Evolutionary conservation across 30 jellyfish, hydroid and myxozoan species (phyloP).

Genomic region (Aurelia aurita): DNA sequence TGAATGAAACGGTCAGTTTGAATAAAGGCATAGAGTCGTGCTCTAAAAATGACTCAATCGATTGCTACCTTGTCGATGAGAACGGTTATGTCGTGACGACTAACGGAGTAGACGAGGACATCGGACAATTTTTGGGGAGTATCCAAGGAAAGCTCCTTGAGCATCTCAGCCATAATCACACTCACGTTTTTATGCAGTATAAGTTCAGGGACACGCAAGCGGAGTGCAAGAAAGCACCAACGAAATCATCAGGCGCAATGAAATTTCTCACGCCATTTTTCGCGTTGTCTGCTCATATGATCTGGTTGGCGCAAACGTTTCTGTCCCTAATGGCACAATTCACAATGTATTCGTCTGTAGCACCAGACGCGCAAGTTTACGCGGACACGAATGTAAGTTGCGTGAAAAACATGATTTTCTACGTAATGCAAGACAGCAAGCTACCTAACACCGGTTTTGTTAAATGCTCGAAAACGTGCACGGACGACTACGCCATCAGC

Average conservation of each 20-base stretch:
- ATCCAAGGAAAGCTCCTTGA: conserved; percentile 68
- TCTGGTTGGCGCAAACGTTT: conserved; percentile 67
- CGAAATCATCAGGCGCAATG: conserved; percentile 59
- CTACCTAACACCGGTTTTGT: conserved; percentile 31
- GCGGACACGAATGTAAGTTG: conserved; percentile 72
- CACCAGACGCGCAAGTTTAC: conserved; percentile 15
- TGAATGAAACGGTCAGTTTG: conserved; percentile 27
- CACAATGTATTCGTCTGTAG: conserved; percentile 37
- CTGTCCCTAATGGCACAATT: conserved; percentile 38
- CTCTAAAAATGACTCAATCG: conserved; percentile 28
- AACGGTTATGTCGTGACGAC: conserved; percentile 83
- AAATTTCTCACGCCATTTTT: conserved; percentile 50
- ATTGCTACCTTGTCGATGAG: conserved; percentile 84
- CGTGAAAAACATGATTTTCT: conserved; percentile 58
- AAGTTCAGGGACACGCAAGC: conserved; percentile 75
- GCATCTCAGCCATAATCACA: conserved; percentile 27
- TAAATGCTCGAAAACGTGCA: conserved; percentile 55
- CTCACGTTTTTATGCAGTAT: conserved; percentile 2
- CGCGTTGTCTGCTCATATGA: conserved; percentile 53
- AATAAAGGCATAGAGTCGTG: conserved; percentile 10
- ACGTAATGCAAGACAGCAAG: conserved; percentile 42
- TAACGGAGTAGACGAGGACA: conserved; percentile 62
- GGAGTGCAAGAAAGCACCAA: conserved; percentile 36
- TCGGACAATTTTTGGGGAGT: conserved; percentile 73
- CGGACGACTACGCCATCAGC: conserved; percentile 38